Conservation (phyloP, 2,113 vertebrate genomes). For the Chauna torquata region DNA sequence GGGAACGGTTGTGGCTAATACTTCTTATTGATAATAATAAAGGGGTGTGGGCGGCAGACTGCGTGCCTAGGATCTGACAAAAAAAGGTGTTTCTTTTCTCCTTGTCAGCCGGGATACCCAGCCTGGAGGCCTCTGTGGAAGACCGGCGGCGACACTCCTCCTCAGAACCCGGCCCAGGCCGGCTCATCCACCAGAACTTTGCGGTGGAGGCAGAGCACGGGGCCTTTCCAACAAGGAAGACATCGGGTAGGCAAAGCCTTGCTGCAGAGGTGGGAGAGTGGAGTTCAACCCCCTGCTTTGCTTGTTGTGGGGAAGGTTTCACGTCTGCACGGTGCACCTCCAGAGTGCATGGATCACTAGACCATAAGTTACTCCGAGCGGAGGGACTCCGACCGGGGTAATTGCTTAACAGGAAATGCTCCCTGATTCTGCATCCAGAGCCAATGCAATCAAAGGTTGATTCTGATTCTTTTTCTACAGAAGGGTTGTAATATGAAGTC, state of each 20-base stretch:
- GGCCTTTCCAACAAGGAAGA: rapidly evolving
- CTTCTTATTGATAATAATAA: rapidly evolving
- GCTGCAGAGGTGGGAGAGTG: background rate
- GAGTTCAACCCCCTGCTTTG: background rate
- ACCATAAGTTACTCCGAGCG: rapidly evolving
- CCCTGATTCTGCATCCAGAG: background rate
- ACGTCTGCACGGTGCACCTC: rapidly evolving
- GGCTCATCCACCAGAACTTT: rapidly evolving
- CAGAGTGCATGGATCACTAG: background rate
- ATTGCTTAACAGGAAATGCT: background rate
- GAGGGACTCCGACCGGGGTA: too few species aligned
- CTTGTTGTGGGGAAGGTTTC: background rate
- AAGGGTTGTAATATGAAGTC: background rate
- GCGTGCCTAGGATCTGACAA: too few species aligned
- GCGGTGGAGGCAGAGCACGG: background rate
- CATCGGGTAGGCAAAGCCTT: rapidly evolving
- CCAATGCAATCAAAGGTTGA: too few species aligned
- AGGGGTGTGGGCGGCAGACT: background rate
- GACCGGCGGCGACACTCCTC: background rate
- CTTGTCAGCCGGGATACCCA: background rate
- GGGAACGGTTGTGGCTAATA: rapidly evolving
- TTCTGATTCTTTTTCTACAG: background rate
- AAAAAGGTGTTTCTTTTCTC: too few species aligned
- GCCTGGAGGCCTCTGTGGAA: background rate
- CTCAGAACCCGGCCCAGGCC: rapidly evolving